Conservation (phyloP, 1,140 invertebrate genomes). For the Latrodectus geometricus region DNA sequence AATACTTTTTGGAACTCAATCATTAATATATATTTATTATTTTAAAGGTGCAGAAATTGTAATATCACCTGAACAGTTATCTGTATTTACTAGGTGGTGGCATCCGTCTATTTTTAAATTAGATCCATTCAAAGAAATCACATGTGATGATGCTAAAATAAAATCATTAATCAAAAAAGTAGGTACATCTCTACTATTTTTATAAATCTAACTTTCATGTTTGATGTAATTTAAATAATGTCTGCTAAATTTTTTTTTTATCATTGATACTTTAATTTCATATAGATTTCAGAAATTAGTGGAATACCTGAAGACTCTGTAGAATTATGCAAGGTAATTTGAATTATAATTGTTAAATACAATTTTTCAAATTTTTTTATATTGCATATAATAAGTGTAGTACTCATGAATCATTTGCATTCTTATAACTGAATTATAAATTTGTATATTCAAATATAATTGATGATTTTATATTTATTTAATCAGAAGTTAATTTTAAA, state of each 20-base stretch:
- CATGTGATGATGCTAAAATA: conserved; percentile 73
- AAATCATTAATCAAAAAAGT: conserved; percentile 70
- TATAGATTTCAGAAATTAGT: conserved; percentile 74
- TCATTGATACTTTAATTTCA: conserved; percentile 50
- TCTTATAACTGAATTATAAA: no score
- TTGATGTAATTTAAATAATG: no score
- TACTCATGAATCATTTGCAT: no score
- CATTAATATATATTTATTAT: conserved; percentile 26
- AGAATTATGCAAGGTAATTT: conserved; percentile 74
- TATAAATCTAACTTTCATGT: no score
- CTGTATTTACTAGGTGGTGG: conserved; percentile 77
- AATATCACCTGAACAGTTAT: conserved; percentile 70
- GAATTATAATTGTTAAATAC: neutral
- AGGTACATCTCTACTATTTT: neutral
- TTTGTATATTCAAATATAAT: no score
- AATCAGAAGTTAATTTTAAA: no score
- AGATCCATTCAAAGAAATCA: conserved; percentile 76
- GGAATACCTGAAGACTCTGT: conserved; percentile 76
- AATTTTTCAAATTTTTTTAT: neutral
- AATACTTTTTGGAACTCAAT: no score
- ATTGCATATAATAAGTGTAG: neutral
- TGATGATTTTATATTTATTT: no score
- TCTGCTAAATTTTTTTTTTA: no score
- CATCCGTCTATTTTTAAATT: conserved; percentile 74
- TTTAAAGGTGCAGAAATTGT: conserved; percentile 67